Base-by-base conservation (phyloP, 1,140 invertebrate genomes). In the Phocides pigmalion region DNA sequence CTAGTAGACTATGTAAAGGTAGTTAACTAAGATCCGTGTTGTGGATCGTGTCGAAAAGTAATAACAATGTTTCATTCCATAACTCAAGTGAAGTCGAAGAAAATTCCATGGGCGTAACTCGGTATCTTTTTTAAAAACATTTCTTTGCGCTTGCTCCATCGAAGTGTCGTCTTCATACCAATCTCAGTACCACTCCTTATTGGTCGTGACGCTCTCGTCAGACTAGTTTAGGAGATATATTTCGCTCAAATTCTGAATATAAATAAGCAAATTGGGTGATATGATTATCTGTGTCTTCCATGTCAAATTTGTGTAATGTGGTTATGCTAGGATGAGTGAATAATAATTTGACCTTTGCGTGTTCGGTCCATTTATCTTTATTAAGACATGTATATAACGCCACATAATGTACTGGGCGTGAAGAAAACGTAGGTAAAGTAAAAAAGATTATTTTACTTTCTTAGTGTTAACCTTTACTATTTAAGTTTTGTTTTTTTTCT, bases 251-350 rank as follows among this genome's bases (percentile, higher is more conserved):
- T 68, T 59, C 66, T 61, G 59, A 63, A 72, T 79, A 79, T 74
- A 74, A 76, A 77, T 74, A 74, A 69, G 66, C 63, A 71, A 70
- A 64, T 64, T 72, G 64, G 44, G 47, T 74, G 71, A 74, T 66
- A 62, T 62, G 66, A 16, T 68, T 65, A 53, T 63, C 64, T 76
- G 66, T 67, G 62, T 71, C 66, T 62, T 59, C 54, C 59, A 69
- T 63, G 41, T 69, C 62, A 73, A 70, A 71, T 64, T 65, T 51
- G 71, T 67, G 64, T 51, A 65, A 69, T 74, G 72, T 74, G 62
- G 70, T 41, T 20, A 39, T 15, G 32, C 46, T 61, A 69, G 22
- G 22, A 63, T 63, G 22, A 64, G 68, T 73, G 64, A 66, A 71
- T 62, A 62, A 75, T 66, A 68, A 68, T 74, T 68, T 71, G 74